Evolutionary conservation across 1,140 invertebrate species (phyloP).

Genomic region (Atta texana): DNA sequence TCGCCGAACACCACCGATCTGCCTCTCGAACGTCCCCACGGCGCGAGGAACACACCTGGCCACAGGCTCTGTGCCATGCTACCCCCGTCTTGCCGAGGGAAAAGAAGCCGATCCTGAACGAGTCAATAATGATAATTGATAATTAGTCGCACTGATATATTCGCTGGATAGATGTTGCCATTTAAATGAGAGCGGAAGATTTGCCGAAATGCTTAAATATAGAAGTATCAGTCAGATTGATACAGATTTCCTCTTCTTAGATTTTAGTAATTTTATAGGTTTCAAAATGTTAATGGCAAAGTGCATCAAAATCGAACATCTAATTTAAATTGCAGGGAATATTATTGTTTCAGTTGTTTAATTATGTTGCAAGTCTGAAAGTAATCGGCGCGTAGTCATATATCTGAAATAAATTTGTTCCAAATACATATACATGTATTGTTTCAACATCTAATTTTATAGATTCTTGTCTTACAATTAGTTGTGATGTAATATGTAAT

Average conservation of each 20-base stretch:
- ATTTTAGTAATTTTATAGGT: background rate
- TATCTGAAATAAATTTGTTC: too few relatives aligned
- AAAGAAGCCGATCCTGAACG: conserved; percentile 32
- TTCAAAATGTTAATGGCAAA: too few relatives aligned
- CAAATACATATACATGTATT: too few relatives aligned
- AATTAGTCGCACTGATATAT: conserved; percentile 50
- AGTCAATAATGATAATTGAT: conserved; percentile 65
- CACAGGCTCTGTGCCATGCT: background rate
- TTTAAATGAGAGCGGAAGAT: background rate
- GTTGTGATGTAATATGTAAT: too few relatives aligned
- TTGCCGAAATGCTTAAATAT: background rate
- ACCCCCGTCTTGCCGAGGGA: conserved; percentile 18
- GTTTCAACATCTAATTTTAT: too few relatives aligned
- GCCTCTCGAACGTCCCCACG: conserved; percentile 68
- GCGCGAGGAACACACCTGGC: conserved; percentile 77
- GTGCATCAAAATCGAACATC: too few relatives aligned
- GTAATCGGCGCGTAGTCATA: too few relatives aligned
- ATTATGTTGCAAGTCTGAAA: too few relatives aligned
- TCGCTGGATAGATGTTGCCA: background rate
- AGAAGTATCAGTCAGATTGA: background rate
- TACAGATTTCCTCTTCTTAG: background rate
- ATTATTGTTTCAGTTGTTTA: too few relatives aligned
- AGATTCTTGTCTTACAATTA: too few relatives aligned
- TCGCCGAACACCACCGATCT: conserved; percentile 56
- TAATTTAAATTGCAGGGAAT: too few relatives aligned